Conservation (phyloP, 2,888 invertebrate genomes). For the Petrolisthes manimaculis region DNA sequence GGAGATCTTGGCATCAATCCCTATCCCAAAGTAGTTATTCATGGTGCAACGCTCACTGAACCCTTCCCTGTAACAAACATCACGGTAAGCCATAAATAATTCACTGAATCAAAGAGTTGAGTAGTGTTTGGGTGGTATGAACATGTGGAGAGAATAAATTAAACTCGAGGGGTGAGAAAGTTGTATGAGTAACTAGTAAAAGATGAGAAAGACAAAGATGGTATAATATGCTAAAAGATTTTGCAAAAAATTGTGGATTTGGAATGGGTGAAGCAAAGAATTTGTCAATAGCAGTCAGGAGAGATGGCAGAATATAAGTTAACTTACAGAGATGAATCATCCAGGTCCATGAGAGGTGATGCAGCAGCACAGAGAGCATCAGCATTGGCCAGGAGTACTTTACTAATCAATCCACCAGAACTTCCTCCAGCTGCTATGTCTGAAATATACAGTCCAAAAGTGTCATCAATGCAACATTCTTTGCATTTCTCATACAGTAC, state of each 20-base stretch:
- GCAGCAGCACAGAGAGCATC: slow-evolving; percentile 96
- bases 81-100: no score
- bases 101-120: no score
- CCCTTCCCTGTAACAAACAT: slow-evolving; percentile 77
- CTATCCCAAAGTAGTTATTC: slow-evolving; percentile 99
- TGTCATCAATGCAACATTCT: no score
- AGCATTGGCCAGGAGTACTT: slow-evolving; percentile 94
- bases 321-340: slow-evolving; percentile 80
- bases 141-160: no score
- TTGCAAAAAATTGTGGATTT: neutral
- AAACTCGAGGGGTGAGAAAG: no score
- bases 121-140: no score
- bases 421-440: slow-evolving; percentile 56
- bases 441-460: slow-evolving; percentile 2
- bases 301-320: slow-evolving; percentile 10
- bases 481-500: no score
- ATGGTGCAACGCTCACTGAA: slow-evolving; percentile 93
- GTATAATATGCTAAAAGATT: no score
- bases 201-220: no score
- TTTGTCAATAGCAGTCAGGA: neutral
- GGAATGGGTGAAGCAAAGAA: neutral
- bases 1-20: slow-evolving; percentile 97
- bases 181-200: no score
- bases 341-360: slow-evolving; percentile 94
- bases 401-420: slow-evolving; percentile 86